A percentile compares a stretch with the other conserved stretches of the same genome.
phyloP scores from a whole-genome alignment of 2,888 invertebrate species.

The Cosmia trapezina region DNA sequence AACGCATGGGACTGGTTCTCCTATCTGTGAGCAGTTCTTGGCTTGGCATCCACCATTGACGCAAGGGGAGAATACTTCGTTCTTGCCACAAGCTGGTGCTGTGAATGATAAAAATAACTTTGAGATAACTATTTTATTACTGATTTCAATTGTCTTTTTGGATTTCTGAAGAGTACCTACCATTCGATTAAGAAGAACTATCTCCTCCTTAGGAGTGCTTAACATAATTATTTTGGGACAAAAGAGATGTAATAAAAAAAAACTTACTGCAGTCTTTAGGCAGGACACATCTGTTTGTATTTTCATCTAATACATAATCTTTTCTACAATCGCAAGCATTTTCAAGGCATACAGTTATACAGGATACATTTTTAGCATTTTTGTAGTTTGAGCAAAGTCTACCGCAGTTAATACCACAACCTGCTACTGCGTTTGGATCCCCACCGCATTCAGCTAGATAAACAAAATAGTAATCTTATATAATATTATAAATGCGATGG shows the following conservation, averaged over 20 bases:
- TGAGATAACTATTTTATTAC: not conserved
- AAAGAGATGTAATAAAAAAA: not conserved
- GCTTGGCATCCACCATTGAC: slow-evolving; percentile 68
- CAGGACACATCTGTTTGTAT: slow-evolving; percentile 59
- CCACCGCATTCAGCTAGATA: slow-evolving; percentile 60
- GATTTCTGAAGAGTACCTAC: not conserved
- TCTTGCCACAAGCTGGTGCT: slow-evolving; percentile 37
- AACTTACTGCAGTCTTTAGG: slow-evolving; percentile 67
- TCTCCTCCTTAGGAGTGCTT: not conserved
- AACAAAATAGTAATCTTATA: not conserved
- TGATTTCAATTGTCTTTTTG: not conserved
- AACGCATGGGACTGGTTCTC: slow-evolving; percentile 64
- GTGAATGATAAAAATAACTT: not conserved
- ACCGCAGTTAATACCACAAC: slow-evolving; percentile 68
- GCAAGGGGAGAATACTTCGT: slow-evolving; percentile 67
- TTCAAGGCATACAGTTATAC: slow-evolving; percentile 43
- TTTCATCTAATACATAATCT: slow-evolving; percentile 60
- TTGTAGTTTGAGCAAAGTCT: slow-evolving; percentile 61
- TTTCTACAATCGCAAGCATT: slow-evolving; percentile 68
- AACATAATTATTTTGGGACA: too few relatives aligned
- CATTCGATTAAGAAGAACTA: not conserved
- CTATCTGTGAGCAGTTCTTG: slow-evolving; percentile 69
- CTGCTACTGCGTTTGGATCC: slow-evolving; percentile 65
- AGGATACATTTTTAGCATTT: slow-evolving; percentile 27
- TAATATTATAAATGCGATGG: too few relatives aligned